Percentiles rank a stretch among this genome's conserved stretches.
phyloP scores from a whole-genome alignment of 92 coral and sea anemone genomes.

The Virgularia gustaviana region DNA sequence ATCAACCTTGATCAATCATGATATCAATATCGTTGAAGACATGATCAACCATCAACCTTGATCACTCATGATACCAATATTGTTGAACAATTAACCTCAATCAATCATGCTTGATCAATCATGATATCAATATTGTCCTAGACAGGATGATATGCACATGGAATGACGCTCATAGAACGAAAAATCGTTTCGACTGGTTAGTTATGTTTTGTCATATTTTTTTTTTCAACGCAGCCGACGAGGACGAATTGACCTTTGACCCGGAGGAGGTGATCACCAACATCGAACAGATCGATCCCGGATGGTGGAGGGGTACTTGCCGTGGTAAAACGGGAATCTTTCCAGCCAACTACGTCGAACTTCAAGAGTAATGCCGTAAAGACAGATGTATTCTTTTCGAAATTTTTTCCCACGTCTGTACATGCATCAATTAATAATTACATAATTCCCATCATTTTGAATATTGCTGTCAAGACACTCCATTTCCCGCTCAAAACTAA shows the following conservation, averaged over 20 bases:
- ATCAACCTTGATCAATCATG: too few species aligned
- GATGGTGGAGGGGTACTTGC: conserved; percentile 95
- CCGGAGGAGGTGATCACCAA: conserved; percentile 93
- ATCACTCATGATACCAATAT: too few species aligned
- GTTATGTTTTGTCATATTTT: not conserved
- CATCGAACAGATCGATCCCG: conserved; percentile 81
- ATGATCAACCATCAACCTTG: too few species aligned
- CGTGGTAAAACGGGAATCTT: conserved; percentile 76
- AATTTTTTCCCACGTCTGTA: not conserved
- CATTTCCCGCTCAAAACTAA: too few species aligned
- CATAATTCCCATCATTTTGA: not conserved
- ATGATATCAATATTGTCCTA: too few species aligned
- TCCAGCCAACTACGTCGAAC: conserved; percentile 88
- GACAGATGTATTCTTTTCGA: not conserved
- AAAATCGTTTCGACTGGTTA: not conserved
- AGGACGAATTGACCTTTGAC: conserved; percentile 89
- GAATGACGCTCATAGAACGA: not conserved
- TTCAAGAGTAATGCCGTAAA: conserved; percentile 20
- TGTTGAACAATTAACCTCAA: too few species aligned
- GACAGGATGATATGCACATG: not conserved
- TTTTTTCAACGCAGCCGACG: conserved; percentile 62
- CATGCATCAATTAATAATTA: too few species aligned
- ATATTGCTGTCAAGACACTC: too few species aligned
- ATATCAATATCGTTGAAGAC: too few species aligned
- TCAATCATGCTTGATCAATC: too few species aligned